Evolutionary conservation across 2,113 vertebrate species (phyloP).

Genomic region (Myotis davidii): DNA sequence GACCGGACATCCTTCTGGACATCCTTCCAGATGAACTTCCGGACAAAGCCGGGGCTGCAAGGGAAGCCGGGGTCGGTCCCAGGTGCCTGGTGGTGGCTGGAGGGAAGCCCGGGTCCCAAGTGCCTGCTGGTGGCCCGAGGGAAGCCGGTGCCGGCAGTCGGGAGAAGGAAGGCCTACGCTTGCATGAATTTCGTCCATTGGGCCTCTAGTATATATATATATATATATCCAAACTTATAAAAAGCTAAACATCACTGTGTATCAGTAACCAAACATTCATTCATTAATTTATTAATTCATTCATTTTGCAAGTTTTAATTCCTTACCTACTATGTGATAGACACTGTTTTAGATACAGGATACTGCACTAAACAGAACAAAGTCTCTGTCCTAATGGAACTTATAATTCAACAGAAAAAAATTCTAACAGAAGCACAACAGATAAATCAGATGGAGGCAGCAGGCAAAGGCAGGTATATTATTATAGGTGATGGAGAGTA

Average conservation of each 20-base stretch:
- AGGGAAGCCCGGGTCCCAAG: too few species aligned
- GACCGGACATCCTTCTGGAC: too few species aligned
- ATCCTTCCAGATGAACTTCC: too few species aligned
- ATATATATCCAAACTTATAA: neutral
- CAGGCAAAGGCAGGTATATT: constrained; percentile 9
- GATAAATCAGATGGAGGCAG: neutral
- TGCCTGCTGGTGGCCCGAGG: too few species aligned
- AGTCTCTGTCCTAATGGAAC: neutral
- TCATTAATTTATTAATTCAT: neutral
- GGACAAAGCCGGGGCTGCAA: too few species aligned
- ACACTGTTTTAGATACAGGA: constrained; percentile 17
- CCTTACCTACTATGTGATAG: neutral
- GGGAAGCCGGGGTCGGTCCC: too few species aligned
- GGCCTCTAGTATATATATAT: neutral
- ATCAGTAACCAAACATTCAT: neutral
- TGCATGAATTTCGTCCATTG: too few species aligned
- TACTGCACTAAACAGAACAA: neutral
- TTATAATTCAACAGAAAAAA: neutral
- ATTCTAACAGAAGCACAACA: neutral
- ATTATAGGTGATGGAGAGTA: neutral
- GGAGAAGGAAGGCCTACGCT: too few species aligned
- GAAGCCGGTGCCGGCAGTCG: too few species aligned
- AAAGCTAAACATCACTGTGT: neutral
- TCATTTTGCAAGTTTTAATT: constrained; percentile 25
- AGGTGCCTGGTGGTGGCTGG: too few species aligned